Evolutionary conservation across 2,888 invertebrate genomes (phyloP), one percentile per base, ranked within the genome.

Genomic region (Miltochrista miniata): DNA sequence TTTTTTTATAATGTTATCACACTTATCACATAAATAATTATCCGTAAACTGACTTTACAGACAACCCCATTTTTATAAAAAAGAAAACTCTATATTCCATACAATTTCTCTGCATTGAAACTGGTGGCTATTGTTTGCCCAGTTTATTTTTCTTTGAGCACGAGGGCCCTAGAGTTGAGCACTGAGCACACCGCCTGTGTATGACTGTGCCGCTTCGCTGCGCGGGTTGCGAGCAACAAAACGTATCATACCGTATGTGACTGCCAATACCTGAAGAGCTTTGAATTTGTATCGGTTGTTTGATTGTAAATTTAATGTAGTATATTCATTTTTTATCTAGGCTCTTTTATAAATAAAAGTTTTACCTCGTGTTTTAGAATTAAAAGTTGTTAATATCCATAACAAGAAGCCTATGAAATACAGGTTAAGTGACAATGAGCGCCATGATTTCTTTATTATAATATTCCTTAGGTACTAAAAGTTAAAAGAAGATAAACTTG

Each of bases 81-180:
- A 4, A 4, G 73, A 41, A 54, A 59, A 59, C 74, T 69, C 72
- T 69, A 79, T 79, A 70, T 72, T 79, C 64, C 71, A 76, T 81
- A 82, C 81, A 81, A 76, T 83, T 83, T 79, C 76, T 77, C 74
- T 73, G 64, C 66, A 70, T 71, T 74, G 68, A 61, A 75, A 76
- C 76, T 78, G 69, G 72, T 70, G 72, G 76, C 70, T 76, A 75
- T 79, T 86, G 81, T 87, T 88, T 87, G 81, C 77, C 80, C 84
- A 83, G 83, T 85, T 87, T 87, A 85, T 87, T 86, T 87, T 86
- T 79, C 84, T 74, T 72, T 70, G 65, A 77, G 78, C 74, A 69
- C 68, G 74, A 84, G 83, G 63, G 81, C 82, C 73, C 83, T 87
- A 74, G 73, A 83, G 76, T 77, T 78, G 79, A 81, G 83, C 79